phyloP scores from a whole-genome alignment of 2,113 vertebrate genomes.

The Hippoglossus stenolepis region DNA sequence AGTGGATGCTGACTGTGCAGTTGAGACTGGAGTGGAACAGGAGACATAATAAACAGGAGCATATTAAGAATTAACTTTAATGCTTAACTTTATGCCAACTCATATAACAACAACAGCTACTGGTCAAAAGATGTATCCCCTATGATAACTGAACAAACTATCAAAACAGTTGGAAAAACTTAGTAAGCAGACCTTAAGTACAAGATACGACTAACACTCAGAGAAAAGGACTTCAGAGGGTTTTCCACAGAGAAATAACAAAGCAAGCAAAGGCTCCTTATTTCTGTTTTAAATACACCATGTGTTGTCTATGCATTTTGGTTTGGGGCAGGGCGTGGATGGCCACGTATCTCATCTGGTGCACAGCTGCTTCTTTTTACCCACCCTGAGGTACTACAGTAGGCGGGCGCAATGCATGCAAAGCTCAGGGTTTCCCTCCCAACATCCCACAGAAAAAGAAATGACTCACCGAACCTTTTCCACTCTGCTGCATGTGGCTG shows the following conservation, averaged over 20 bases:
- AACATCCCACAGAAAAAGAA: constrained; percentile 8
- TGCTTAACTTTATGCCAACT: neutral
- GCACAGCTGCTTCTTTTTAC: constrained; percentile 22
- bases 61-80: neutral
- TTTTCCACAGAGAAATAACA: too few species aligned
- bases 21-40: neutral
- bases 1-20: constrained; percentile 13
- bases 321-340: neutral
- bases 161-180: neutral
- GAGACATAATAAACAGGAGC: neutral
- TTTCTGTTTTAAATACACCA: neutral
- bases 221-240: too few species aligned
- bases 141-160: neutral
- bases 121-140: neutral
- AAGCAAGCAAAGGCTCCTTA: too few species aligned
- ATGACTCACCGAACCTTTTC: constrained; percentile 12
- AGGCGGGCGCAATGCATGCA: neutral
- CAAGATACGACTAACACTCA: too few species aligned
- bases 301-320: neutral
- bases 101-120: neutral
- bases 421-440: constrained; percentile 11
- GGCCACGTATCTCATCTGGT: constrained; percentile 20
- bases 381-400: neutral
- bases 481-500: constrained; percentile 3
- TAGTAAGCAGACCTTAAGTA: neutral